Base-by-base conservation (phyloP, 2,888 invertebrate species). In the Laspeyria flexula region DNA sequence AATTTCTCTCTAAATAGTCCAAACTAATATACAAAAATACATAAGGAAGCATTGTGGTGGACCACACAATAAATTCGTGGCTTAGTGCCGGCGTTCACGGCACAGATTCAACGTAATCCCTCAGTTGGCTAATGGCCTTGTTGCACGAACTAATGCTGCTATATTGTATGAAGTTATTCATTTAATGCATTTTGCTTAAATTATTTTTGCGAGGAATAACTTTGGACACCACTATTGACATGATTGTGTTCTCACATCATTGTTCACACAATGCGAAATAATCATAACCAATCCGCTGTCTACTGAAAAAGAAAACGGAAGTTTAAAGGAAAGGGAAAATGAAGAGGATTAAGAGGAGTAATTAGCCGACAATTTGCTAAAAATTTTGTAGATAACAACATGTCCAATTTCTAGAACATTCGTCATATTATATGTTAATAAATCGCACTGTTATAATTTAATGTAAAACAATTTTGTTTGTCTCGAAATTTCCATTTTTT, bases 21-120 rank as follows among this genome's bases (percentile, higher is more conserved):
- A 42, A 23, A 34, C n/a, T 23, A 33, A 18, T 13, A 6, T 9
- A 13, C 30, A 25, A 25, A 31, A 39, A 31, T 15, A 50, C 16
- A 51, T 16, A 45, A 53, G 34, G 35, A 46, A 34, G 16, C 37
- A 38, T 33, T 43, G 47, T 43, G 37, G 38, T 47, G n/a, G 31
- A 48, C 37, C 51, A 37, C n/a, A 57, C 62, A 57, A 73, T 74
- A 75, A 77, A 77, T 75, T 65, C 46, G 16, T 42, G 47, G 70
- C 75, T 77, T 73, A 71, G 53, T 44, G 37, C 44, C 53, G 52
- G 54, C 49, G 60, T 53, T 39, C 44, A 55, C 59, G 60, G 54
- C 64, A 23, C 71, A 71, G 72, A 66, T 69, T 66, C 54, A 39
- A 33, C 43, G 56, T 77, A 75, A 78, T 74, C 74, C 72, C 71